Evolutionary conservation across 2,113 vertebrate species (phyloP).

Genomic region (Ardeotis arabs): DNA sequence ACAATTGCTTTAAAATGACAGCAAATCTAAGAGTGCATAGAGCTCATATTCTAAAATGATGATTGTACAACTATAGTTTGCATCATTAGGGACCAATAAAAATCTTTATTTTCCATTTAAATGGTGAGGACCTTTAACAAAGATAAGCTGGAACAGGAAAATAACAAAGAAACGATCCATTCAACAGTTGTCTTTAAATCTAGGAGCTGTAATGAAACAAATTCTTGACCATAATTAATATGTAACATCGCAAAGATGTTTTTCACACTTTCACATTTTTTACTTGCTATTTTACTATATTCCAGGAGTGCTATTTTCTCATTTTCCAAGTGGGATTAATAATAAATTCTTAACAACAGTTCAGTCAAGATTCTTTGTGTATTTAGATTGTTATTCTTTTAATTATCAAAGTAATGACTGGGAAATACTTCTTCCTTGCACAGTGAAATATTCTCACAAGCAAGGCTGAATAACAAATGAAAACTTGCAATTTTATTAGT

Average conservation of each 20-base stretch:
- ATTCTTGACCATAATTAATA: constrained; percentile 50
- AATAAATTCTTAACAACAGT: constrained; percentile 3
- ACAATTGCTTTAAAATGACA: constrained; percentile 64
- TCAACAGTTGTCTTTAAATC: constrained; percentile 63
- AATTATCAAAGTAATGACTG: background rate
- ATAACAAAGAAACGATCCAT: constrained; percentile 60
- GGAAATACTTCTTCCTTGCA: background rate
- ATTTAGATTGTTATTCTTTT: background rate
- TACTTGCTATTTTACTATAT: background rate
- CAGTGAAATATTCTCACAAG: background rate
- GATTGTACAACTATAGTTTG: constrained; percentile 61
- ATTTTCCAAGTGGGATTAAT: background rate
- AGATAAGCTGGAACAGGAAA: constrained; percentile 52
- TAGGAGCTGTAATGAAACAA: constrained; percentile 38
- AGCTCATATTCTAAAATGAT: constrained; percentile 65
- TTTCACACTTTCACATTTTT: background rate
- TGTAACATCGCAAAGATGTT: background rate
- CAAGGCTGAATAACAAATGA: background rate
- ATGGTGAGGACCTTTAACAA: constrained; percentile 52
- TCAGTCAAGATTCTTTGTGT: background rate
- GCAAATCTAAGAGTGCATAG: constrained; percentile 48
- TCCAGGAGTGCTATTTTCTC: background rate
- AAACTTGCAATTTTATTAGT: background rate
- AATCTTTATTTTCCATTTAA: constrained; percentile 62
- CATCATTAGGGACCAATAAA: constrained; percentile 71